Evolutionary conservation across 2,888 invertebrate species (phyloP), one percentile per base, ranked within the genome.

Genomic region (Metallyticus violacea): DNA sequence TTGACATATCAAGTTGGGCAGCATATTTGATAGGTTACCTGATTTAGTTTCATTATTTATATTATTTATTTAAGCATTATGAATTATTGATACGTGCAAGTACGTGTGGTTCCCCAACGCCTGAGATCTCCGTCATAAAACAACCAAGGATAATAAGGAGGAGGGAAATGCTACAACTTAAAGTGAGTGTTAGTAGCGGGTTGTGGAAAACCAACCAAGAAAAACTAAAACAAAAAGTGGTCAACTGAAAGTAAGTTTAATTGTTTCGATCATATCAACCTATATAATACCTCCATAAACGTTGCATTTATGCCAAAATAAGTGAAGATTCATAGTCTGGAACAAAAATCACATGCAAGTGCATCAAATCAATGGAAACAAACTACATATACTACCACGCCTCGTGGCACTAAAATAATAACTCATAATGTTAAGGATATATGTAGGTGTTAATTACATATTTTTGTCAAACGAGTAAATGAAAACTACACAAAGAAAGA

Each of bases 1-100:
- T 89, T 89, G 89, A 89, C 89, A 89, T 89, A 88, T 88, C 88
- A 88, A 88, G 88, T 89, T 89, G 89, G 89, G 89, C 89, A 89
- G 89, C 89, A 89, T 89, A 88, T 89, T 88, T 89, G 88, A 89
- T 89, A 89, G 88, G 88, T 88, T 89, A 88, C 88, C 88, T 89
- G 88, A 88, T 89, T 89, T 89, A 88, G 88, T 87, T 88, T 88
- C 88, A 88, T 88, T 88, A 89, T 88, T 89, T 88, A 88, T 88
- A 87, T 89, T 88, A 88, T 87, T 87, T 88, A 88, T 77, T 85
- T 87, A 86, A 88, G 84, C 87, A 88, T 88, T 88, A 88, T 88
- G 86, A 86, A 87, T 88, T 88, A 89, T 88, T 88, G 87, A 88
- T 88, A 87, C 88, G 88, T 89, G 88, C 89, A 89, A 89, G 88